These are phyloP conservation scores for Aptenodytes forsteri DNA, from an alignment of 2,113 vertebrate genomes.

Conservation along the genomic window DNA sequence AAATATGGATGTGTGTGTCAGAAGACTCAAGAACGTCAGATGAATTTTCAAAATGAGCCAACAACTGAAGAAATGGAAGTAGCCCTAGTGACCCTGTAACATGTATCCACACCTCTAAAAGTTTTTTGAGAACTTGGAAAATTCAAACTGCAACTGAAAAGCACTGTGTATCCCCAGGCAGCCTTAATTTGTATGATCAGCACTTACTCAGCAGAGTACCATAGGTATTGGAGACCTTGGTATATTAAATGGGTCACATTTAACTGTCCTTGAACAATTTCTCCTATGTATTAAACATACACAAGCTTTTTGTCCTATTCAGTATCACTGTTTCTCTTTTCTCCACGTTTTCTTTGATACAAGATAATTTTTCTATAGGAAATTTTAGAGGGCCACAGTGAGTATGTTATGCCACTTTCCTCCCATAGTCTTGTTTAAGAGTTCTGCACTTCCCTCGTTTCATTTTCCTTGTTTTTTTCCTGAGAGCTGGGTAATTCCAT, in stretches of 20 bases:
- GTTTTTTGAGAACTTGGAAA: slow-evolving; percentile 57
- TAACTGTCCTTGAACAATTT: slow-evolving; percentile 63
- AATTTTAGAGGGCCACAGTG: neutral
- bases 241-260: slow-evolving; percentile 49
- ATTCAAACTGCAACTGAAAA: slow-evolving; percentile 59
- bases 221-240: slow-evolving; percentile 35
- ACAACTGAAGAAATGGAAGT: slow-evolving; percentile 33
- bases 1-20: neutral
- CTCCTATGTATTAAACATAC: slow-evolving; percentile 41
- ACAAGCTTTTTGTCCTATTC: slow-evolving; percentile 59
- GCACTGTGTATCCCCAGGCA: slow-evolving; percentile 47
- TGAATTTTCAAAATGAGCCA: neutral
- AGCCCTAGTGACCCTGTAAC: slow-evolving; percentile 37
- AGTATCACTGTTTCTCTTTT: slow-evolving; percentile 1
- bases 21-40: slow-evolving; percentile 3
- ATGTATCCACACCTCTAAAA: slow-evolving; percentile 28
- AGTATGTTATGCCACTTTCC: neutral
- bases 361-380: neutral
- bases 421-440: neutral
- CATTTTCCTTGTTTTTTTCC: neutral
- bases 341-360: neutral
- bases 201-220: slow-evolving; percentile 52
- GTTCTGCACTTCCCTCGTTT: neutral
- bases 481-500: neutral
- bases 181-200: slow-evolving; percentile 58